These are phyloP conservation scores for Trypoxylus dichotomus DNA, from an alignment of 1,140 invertebrate genomes.

Conservation along the genomic window DNA sequence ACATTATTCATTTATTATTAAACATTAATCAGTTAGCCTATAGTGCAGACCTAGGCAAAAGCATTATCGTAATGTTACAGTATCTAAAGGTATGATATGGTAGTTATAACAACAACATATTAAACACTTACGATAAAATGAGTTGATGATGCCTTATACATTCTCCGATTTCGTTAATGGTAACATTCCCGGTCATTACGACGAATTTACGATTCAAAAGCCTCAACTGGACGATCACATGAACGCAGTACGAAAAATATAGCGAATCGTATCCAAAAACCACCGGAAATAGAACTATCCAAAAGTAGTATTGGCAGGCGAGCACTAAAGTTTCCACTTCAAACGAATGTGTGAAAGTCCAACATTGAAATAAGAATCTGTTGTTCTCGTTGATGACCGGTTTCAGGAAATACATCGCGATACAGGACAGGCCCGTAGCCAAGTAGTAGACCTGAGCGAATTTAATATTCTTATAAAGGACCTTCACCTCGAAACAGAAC, in stretches of 20 bases:
- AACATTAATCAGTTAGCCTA: too few relatives aligned
- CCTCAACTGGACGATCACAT: neutral
- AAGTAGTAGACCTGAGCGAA: neutral
- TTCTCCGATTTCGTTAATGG: neutral
- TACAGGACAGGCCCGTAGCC: neutral
- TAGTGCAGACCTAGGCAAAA: too few relatives aligned
- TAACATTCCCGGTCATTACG: neutral
- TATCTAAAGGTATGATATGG: too few relatives aligned
- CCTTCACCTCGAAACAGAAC: neutral
- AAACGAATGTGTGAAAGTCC: neutral
- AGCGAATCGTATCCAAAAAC: slow-evolving; percentile 10
- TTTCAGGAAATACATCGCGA: neutral
- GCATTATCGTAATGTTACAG: too few relatives aligned
- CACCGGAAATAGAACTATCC: neutral
- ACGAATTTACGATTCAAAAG: neutral
- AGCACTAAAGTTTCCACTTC: neutral
- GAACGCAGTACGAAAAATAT: neutral
- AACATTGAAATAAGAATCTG: neutral
- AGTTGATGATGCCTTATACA: neutral
- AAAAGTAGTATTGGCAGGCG: slow-evolving; percentile 2
- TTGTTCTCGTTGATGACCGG: neutral
- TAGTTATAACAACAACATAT: too few relatives aligned
- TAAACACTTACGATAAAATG: neutral
- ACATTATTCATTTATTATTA: too few relatives aligned
- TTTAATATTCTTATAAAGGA: neutral